Percentiles rank a stretch among this genome's conserved stretches.
Evolutionary conservation across 35 echinoderm and acorn worm genomes (phyloP).

Genomic region (Lytechinus variegatus): DNA sequence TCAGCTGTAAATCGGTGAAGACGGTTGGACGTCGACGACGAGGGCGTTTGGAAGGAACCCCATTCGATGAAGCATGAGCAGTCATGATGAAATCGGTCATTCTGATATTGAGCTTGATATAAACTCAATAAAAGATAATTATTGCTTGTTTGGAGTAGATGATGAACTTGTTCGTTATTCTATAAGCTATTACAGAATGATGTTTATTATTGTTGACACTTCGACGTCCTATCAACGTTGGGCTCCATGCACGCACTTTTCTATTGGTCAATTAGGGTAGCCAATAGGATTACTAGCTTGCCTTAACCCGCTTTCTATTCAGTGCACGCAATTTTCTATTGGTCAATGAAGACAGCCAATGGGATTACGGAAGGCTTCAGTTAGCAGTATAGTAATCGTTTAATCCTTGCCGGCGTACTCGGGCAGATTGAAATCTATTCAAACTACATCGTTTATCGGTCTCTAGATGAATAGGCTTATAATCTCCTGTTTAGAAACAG

Average conservation of each 20-base stretch:
- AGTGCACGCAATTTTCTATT: no score
- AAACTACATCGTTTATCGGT: no score
- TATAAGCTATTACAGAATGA: neutral
- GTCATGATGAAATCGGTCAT: neutral
- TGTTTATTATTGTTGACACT: neutral
- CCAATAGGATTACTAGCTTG: neutral
- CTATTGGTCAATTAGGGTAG: neutral
- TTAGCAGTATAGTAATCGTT: no score
- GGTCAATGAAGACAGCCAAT: no score
- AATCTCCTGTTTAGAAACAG: no score
- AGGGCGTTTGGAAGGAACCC: conserved; percentile 18
- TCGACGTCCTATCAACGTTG: neutral
- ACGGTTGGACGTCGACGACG: conserved; percentile 27
- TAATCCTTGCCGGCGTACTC: no score
- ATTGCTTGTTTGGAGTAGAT: neutral
- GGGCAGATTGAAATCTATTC: no score
- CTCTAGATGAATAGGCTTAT: no score
- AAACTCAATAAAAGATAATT: neutral
- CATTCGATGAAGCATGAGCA: neutral
- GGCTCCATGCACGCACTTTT: neutral
- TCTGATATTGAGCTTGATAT: neutral
- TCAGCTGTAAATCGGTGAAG: conserved; percentile 3
- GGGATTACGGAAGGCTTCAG: no score
- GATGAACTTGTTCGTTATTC: neutral
- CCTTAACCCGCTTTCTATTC: no score